Evolutionary conservation across 1,140 invertebrate genomes (phyloP), one percentile per base, ranked within the genome.

Genomic region (Penaeus chinensis): DNA sequence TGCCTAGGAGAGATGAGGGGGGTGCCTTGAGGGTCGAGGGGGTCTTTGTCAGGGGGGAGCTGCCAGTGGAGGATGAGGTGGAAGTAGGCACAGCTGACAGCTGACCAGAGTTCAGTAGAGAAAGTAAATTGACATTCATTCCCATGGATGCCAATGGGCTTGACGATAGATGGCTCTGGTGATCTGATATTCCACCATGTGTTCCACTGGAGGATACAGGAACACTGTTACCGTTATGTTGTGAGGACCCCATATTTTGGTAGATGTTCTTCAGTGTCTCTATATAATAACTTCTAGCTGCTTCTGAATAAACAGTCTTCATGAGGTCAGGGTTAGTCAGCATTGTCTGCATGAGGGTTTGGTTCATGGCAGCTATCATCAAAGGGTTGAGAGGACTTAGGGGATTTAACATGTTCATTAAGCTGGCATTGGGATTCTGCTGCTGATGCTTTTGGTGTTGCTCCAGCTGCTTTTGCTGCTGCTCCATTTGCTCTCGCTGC

Each of bases 271-370:
- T 90, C 84, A 90, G 66, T 63, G 90, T 83, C 82, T 90, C 90
- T 74, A 87, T 82, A 69, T 90, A 90, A 84, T 89, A 90, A 84
- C 85, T 90, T 69, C 85, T 84, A 20, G 90, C 90, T 74, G 90
- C 90, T 80, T 90, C 90, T 76, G 90, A 90, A 77, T 90, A 90
- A 81, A 90, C 85, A 22, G 90, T 78, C 76, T 90, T 90, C 84
- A 90, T 87, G 82, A 90, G 88, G 81, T 90, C 90, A 32, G 90
- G 90, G 88, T 90, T 90, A 32, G 90, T 89, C 65, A 90, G 82
- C 90, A 90, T 89, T 66, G 90, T 90, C 79, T 90, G 90, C 90
- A 90, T 90, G 74, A 90, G 81, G 76, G 88, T 87, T 76, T 90
- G 90, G 82, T 90, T 90, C 76, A 90, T 83, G 61, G 90, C 90